These are phyloP conservation scores for Pterostichus niger DNA, from an alignment of 2,888 invertebrate species.

Conservation along the genomic window DNA sequence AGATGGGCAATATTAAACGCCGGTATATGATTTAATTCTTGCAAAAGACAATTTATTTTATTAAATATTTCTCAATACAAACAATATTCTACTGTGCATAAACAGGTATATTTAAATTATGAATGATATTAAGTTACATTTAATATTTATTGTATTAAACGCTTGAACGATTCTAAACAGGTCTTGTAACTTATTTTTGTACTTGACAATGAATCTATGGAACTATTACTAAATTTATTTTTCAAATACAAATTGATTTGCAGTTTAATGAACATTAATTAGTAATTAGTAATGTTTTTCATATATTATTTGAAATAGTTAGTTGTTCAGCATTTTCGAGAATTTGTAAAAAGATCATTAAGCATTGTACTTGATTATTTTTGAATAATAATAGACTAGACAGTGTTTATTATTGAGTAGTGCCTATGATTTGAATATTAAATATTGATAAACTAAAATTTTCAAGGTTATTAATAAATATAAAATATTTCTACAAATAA, in stretches of 20 bases:
- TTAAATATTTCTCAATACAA: constrained; percentile 1
- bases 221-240: not conserved
- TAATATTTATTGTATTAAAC: not conserved
- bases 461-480: not conserved
- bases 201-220: not conserved
- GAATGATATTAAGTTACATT: not conserved
- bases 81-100: not conserved
- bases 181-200: not conserved
- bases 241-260: not conserved
- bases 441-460: constrained; percentile 19
- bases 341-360: too few relatives aligned
- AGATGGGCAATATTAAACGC: not conserved
- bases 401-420: not conserved
- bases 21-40: not conserved
- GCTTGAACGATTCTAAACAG: not conserved
- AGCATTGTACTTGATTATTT: not conserved
- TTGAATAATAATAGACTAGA: constrained; percentile 10
- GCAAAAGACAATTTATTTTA: not conserved
- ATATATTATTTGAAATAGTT: too few relatives aligned
- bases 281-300: too few relatives aligned
- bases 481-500: not conserved
- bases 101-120: not conserved
- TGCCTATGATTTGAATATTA: not conserved
- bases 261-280: not conserved
- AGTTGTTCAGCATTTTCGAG: too few relatives aligned